Conservation (phyloP, 35 echinoderm and acorn worm species). For the Eucidaris tribuloides region DNA sequence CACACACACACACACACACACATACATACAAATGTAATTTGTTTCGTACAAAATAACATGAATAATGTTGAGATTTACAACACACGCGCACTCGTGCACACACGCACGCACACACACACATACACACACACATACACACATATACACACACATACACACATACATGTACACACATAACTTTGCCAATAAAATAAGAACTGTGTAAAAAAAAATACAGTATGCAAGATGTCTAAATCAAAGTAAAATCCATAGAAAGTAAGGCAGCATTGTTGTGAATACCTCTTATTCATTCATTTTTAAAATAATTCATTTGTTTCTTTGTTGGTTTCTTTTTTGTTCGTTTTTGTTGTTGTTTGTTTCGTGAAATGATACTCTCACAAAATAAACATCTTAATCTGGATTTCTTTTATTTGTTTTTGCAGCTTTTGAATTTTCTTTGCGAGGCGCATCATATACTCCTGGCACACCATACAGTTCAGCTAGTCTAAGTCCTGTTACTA, state of each 20-base stretch:
- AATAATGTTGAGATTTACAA: too few relatives aligned
- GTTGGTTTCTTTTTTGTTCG: background rate
- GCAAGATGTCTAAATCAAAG: too few relatives aligned
- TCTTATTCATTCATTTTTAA: background rate
- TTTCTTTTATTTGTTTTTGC: background rate
- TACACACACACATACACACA: too few relatives aligned
- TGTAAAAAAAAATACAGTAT: too few relatives aligned
- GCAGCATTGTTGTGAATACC: background rate
- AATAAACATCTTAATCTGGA: background rate
- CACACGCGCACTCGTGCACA: too few relatives aligned
- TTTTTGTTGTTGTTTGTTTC: background rate
- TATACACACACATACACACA: too few relatives aligned
- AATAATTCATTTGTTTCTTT: background rate
- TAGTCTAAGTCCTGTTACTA: background rate
- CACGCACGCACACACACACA: too few relatives aligned
- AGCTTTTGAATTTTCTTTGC: constrained; percentile 4
- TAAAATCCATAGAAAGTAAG: background rate
- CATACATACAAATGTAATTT: too few relatives aligned
- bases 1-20: too few relatives aligned
- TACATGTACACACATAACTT: too few relatives aligned
- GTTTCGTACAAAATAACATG: too few relatives aligned
- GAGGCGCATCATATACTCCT: background rate
- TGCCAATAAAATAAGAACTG: too few relatives aligned
- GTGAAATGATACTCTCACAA: background rate
- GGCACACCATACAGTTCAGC: background rate